A percentile compares a stretch with the other conserved stretches of the same genome.
Conservation (phyloP, 2,888 invertebrate genomes). For the Hofmannophila pseudospretella region DNA sequence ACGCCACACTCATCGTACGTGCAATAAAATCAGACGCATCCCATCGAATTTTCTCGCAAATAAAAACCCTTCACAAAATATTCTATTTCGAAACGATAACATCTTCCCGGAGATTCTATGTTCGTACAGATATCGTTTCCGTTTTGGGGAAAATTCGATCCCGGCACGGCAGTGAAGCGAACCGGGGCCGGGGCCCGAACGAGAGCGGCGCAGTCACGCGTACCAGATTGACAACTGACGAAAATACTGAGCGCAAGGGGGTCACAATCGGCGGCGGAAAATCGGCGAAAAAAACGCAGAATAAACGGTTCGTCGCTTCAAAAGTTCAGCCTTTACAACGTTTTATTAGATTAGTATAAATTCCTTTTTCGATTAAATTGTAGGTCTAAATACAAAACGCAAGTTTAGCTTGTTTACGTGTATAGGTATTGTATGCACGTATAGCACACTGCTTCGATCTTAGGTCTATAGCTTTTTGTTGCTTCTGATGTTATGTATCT, state of each 20-base stretch:
- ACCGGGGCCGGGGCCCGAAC: constrained; percentile 33
- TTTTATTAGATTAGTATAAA: not conserved
- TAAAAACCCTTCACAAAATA: constrained; percentile 13
- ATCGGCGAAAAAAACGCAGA: constrained; percentile 4
- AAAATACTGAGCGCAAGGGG: constrained; percentile 25
- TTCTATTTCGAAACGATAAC: constrained; percentile 25
- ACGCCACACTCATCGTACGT: too few relatives aligned
- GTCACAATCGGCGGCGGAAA: constrained; percentile 14
- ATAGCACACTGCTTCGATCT: too few relatives aligned
- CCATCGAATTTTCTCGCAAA: constrained; percentile 9
- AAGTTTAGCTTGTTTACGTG: too few relatives aligned
- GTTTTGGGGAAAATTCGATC: constrained; percentile 48
- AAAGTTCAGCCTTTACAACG: not conserved
- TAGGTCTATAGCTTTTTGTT: too few relatives aligned
- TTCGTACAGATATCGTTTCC: constrained; percentile 37
- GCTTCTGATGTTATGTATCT: too few relatives aligned
- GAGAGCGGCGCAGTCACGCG: constrained; percentile 48
- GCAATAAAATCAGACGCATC: constrained; percentile 9
- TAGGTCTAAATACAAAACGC: too few relatives aligned
- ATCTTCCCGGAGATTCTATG: constrained; percentile 26
- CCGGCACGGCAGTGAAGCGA: constrained; percentile 36
- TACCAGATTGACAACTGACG: constrained; percentile 59
- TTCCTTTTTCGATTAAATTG: not conserved
- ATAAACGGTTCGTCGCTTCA: not conserved
- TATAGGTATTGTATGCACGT: too few relatives aligned